Conservation (phyloP, 2,888 invertebrate species). For the Rhodophaea formosa region DNA sequence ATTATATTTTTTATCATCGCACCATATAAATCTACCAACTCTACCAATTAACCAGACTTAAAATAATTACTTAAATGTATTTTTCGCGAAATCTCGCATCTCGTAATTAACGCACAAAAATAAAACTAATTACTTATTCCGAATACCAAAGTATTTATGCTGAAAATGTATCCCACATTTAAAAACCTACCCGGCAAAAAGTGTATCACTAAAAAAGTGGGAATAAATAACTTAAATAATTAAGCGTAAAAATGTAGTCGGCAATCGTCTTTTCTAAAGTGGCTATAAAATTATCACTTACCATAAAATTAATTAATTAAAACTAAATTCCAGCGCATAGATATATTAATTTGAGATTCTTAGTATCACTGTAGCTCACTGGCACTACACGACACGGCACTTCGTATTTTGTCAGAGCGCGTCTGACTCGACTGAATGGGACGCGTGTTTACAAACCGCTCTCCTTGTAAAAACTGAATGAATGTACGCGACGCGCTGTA, state of each 20-base stretch:
- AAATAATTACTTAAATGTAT: background rate
- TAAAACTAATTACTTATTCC: background rate
- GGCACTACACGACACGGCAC: background rate
- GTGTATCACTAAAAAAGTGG: background rate
- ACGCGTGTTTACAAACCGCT: conserved; percentile 57
- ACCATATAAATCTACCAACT: too few relatives aligned
- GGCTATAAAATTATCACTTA: conserved; percentile 27
- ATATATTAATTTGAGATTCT: background rate
- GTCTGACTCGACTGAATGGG: conserved; percentile 23
- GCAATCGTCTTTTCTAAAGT: conserved; percentile 3
- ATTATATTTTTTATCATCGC: too few relatives aligned
- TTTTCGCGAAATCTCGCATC: background rate
- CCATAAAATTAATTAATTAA: conserved; percentile 28
- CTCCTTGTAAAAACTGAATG: conserved; percentile 67
- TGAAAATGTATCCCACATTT: background rate
- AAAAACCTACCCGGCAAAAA: background rate
- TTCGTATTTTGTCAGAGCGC: background rate
- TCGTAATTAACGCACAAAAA: background rate
- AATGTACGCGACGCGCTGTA: conserved; percentile 47
- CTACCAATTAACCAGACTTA: background rate
- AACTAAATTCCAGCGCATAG: conserved; percentile 26
- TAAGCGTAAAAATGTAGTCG: conserved; percentile 4
- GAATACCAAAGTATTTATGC: background rate
- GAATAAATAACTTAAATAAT: conserved; percentile 16
- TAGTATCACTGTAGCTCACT: background rate